A percentile compares a stretch with the other conserved stretches of the same genome.
phyloP scores from a whole-genome alignment of 2,888 invertebrate species.

The Cerastis leucographa region DNA sequence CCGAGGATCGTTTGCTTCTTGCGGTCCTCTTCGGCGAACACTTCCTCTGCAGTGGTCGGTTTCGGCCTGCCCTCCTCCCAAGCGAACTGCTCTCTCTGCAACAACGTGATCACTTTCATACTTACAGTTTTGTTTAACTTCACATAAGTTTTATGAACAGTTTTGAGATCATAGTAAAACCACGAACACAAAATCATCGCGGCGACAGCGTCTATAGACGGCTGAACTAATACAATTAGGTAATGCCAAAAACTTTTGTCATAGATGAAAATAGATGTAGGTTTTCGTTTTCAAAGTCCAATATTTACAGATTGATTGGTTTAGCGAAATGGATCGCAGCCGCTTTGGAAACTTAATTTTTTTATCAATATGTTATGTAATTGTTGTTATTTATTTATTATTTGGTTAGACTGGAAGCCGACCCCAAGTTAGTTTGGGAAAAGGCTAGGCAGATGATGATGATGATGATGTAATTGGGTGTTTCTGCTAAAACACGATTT shows the following conservation, averaged over 20 bases:
- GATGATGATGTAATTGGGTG: too few relatives aligned
- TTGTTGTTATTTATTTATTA: too few relatives aligned
- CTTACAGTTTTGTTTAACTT: conserved; percentile 2
- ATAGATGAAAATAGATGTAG: too few relatives aligned
- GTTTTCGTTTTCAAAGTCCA: too few relatives aligned
- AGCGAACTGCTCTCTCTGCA: conserved; percentile 68
- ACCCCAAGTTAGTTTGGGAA: too few relatives aligned
- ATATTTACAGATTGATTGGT: too few relatives aligned
- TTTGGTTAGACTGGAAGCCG: too few relatives aligned
- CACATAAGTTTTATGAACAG: neutral
- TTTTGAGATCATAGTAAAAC: neutral
- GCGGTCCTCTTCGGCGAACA: conserved; percentile 71
- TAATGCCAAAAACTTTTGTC: neutral
- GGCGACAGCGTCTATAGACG: neutral
- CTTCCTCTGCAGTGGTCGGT: conserved; percentile 55
- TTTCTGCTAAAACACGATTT: neutral
- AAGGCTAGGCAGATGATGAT: too few relatives aligned
- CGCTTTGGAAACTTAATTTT: too few relatives aligned
- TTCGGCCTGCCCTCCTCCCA: conserved; percentile 48
- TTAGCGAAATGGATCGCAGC: too few relatives aligned
- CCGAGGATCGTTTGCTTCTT: conserved; percentile 54
- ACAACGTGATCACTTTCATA: conserved; percentile 20
- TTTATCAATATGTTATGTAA: too few relatives aligned
- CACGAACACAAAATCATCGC: neutral
- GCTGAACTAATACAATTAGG: neutral